A percentile compares a stretch with the other conserved stretches of the same genome.
Conservation (phyloP, 2,888 invertebrate species). For the Myopa tessellatipennis region DNA sequence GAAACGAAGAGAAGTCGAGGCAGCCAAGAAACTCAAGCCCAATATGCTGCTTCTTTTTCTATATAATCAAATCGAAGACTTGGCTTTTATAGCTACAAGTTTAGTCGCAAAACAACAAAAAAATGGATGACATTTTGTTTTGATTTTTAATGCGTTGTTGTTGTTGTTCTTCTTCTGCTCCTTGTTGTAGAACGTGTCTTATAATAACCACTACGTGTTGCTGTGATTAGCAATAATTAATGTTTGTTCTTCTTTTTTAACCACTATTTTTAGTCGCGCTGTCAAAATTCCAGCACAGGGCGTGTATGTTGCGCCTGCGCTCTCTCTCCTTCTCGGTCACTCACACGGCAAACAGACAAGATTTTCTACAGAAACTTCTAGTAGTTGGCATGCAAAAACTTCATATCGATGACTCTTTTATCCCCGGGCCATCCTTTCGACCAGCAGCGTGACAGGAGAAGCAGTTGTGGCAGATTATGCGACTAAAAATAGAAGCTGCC, state of each 20-base stretch:
- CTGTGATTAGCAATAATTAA: conserved; percentile 14
- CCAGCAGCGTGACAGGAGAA: background rate
- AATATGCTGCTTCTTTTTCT: background rate
- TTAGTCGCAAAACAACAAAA: background rate
- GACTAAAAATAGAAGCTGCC: conserved; percentile 31
- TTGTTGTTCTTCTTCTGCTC: background rate
- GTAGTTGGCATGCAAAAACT: conserved; percentile 3
- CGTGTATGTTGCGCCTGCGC: conserved; percentile 17
- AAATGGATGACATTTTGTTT: background rate
- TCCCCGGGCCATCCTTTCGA: background rate
- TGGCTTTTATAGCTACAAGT: background rate
- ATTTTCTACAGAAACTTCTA: background rate
- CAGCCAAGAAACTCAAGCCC: no score
- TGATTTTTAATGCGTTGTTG: background rate
- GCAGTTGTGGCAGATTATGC: conserved; percentile 13
- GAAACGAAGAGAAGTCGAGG: no score
- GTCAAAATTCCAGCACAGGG: conserved; percentile 7
- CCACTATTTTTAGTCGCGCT: conserved; percentile 6
- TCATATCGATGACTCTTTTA: background rate
- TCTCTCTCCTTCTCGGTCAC: background rate
- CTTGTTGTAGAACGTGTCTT: background rate
- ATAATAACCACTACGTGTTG: background rate
- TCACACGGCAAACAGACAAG: background rate
- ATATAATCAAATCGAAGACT: background rate
- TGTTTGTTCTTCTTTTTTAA: no score